phyloP scores from a whole-genome alignment of 2,797 vertebrate genomes.

The Bradypus variegatus region DNA sequence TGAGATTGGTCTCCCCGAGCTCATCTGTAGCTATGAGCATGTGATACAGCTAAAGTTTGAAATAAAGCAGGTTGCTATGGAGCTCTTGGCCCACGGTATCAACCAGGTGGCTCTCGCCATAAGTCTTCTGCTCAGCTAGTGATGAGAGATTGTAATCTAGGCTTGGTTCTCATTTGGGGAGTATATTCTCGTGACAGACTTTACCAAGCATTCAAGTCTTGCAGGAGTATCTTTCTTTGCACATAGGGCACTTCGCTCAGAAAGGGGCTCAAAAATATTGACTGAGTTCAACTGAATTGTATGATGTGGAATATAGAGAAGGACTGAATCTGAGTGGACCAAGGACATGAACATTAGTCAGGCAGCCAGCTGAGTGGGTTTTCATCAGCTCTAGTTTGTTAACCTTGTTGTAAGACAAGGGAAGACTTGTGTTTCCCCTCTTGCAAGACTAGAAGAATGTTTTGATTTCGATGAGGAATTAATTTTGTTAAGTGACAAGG shows the following conservation, averaged over 20 bases:
- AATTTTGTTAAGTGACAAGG: neutral
- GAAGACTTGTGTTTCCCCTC: neutral
- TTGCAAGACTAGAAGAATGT: neutral
- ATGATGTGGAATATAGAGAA: neutral
- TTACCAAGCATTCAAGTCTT: neutral
- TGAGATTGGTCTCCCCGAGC: neutral
- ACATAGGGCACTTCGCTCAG: neutral
- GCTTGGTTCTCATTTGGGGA: neutral
- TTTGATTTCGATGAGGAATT: neutral
- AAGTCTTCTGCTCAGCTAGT: no score
- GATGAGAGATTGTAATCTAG: fast-evolving
- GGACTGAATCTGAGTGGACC: fast-evolving
- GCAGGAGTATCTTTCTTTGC: neutral
- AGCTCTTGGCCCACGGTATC: fast-evolving
- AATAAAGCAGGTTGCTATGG: fast-evolving
- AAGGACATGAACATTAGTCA: fast-evolving
- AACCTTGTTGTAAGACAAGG: fast-evolving
- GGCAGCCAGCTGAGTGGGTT: fast-evolving
- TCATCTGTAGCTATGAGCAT: no score
- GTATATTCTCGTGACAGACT: fast-evolving
- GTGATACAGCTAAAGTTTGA: neutral
- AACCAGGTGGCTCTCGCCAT: neutral
- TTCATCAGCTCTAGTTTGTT: fast-evolving
- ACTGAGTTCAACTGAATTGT: neutral
- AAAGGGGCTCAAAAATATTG: fast-evolving